Conservation (phyloP, 2,797 vertebrate species). For the Pseudomugil tenellus region DNA sequence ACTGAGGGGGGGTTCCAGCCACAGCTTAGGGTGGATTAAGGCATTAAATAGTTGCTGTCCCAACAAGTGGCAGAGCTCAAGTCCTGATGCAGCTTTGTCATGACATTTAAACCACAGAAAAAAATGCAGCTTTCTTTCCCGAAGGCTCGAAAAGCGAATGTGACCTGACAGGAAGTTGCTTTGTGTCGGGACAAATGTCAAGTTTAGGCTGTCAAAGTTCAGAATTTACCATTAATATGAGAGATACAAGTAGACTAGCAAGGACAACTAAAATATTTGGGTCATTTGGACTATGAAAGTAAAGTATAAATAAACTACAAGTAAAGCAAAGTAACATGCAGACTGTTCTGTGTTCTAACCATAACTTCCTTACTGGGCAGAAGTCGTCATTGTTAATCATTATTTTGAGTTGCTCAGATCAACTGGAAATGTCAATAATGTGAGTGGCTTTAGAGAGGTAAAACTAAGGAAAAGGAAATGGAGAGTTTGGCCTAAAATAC, state of each 20-base stretch:
- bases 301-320: not conserved
- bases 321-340: not conserved
- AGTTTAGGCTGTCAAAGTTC: slow-evolving; percentile 24
- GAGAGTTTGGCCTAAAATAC: not conserved
- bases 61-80: slow-evolving; percentile 65
- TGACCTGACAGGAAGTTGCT: slow-evolving; percentile 25
- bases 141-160: slow-evolving; percentile 29
- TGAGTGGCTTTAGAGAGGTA: not conserved
- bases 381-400: not conserved
- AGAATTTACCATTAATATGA: slow-evolving; percentile 41
- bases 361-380: not conserved
- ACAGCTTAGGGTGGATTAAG: slow-evolving; percentile 81
- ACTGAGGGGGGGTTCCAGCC: slow-evolving; percentile 68
- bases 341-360: not conserved
- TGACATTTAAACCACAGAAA: slow-evolving; percentile 45
- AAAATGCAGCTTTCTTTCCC: slow-evolving; percentile 19
- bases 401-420: not conserved
- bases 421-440: not conserved
- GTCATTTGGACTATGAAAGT: slow-evolving; percentile 7
- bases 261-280: slow-evolving; percentile 45
- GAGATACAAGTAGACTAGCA: slow-evolving; percentile 1
- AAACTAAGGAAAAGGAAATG: not conserved
- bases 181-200: slow-evolving; percentile 17
- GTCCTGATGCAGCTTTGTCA: slow-evolving; percentile 50
- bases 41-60: slow-evolving; percentile 79